These are phyloP conservation scores for Pogonocichla stellata DNA, from an alignment of 2,113 vertebrate species.

Conservation along the genomic window DNA sequence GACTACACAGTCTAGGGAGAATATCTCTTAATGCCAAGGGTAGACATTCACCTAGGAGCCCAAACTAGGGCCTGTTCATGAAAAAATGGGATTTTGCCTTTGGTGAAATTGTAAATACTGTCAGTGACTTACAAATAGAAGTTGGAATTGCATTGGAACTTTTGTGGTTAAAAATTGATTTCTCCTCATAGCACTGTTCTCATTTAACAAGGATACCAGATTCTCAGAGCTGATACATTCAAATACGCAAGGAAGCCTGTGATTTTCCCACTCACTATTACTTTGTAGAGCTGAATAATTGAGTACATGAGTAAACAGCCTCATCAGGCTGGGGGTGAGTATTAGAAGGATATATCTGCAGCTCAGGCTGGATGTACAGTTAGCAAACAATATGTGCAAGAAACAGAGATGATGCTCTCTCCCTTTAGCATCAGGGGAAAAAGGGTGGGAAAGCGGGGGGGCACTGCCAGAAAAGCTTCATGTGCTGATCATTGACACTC, in stretches of 20 bases:
- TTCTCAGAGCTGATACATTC: background rate
- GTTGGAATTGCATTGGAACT: background rate
- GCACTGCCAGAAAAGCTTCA: background rate
- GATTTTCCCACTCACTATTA: background rate
- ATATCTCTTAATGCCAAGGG: background rate
- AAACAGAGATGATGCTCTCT: background rate
- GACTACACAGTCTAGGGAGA: background rate
- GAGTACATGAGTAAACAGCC: background rate
- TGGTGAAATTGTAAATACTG: background rate
- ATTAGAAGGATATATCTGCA: background rate
- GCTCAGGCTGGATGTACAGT: background rate
- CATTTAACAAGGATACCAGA: background rate
- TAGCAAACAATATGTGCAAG: background rate
- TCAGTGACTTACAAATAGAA: background rate
- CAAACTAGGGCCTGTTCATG: background rate
- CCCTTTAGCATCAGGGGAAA: background rate
- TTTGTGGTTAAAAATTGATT: background rate
- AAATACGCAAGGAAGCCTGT: background rate
- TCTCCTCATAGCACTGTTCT: background rate
- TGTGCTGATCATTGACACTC: background rate
- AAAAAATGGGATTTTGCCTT: background rate
- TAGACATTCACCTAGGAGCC: background rate
- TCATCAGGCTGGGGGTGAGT: accelerated
- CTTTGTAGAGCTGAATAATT: background rate
- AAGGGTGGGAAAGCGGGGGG: background rate